Percentiles rank a stretch among this genome's conserved stretches.
Evolutionary conservation across 2,888 invertebrate species (phyloP).

Genomic region (Tachina fera): DNA sequence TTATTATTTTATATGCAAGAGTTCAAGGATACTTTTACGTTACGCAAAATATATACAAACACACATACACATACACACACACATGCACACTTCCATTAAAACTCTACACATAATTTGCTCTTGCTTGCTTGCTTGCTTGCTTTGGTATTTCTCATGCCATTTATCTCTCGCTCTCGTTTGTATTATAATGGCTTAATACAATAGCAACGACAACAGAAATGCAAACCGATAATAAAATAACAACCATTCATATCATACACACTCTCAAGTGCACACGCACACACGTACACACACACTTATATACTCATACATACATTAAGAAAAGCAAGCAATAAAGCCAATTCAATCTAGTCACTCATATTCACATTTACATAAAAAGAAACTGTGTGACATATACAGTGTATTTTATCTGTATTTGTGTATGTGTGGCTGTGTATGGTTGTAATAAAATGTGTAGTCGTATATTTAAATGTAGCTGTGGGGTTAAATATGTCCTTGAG

Average conservation of each 20-base stretch:
- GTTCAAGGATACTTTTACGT: conserved; percentile 74
- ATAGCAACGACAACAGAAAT: conserved; percentile 8
- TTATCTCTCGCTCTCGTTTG: conserved; percentile 26
- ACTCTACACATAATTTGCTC: conserved; percentile 39
- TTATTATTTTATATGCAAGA: conserved; percentile 65
- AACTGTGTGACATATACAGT: neutral
- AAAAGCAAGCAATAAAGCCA: conserved; percentile 34
- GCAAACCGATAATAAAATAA: conserved; percentile 42
- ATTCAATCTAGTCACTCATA: conserved; percentile 31
- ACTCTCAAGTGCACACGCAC: neutral
- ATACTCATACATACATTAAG: neutral
- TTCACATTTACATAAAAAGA: neutral
- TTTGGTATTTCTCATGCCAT: conserved; percentile 23
- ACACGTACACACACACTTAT: neutral
- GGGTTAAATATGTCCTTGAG: conserved; percentile 61
- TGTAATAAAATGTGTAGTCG: neutral
- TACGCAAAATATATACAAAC: conserved; percentile 67
- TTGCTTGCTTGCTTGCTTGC: neutral
- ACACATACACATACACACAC: neutral
- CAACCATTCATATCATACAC: conserved; percentile 32
- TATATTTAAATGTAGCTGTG: neutral
- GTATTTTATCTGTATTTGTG: neutral
- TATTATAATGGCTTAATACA: conserved; percentile 29
- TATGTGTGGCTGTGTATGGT: neutral
- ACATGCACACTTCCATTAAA: neutral